phyloP scores from a whole-genome alignment of 2,797 vertebrate genomes.

The Rhinoraja longicauda region DNA sequence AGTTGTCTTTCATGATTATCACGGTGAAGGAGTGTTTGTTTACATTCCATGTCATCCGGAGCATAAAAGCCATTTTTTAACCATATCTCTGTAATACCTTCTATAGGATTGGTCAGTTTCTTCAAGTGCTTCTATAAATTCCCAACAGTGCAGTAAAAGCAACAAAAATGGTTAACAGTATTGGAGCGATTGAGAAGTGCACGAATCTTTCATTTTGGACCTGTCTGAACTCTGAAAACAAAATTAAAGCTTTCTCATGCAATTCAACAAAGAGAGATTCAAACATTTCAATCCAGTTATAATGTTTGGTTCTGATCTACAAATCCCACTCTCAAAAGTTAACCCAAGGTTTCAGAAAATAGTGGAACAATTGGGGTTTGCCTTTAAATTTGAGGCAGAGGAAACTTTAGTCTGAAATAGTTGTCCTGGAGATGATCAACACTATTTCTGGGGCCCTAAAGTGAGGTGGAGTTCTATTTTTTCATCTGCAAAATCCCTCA shows the following conservation, averaged over 20 bases:
- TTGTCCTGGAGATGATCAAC: neutral
- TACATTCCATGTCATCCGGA: neutral
- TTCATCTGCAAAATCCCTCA: neutral
- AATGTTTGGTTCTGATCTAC: neutral
- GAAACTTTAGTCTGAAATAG: neutral
- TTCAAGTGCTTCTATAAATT: neutral
- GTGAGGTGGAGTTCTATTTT: neutral
- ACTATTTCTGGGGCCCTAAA: neutral
- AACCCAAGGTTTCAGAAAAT: neutral
- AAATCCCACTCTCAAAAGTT: neutral
- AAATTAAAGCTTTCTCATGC: neutral
- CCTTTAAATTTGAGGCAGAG: neutral
- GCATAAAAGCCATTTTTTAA: neutral
- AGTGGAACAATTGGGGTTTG: neutral
- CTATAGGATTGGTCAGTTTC: neutral
- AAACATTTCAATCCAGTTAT: neutral
- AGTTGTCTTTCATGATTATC: neutral
- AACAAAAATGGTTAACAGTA: neutral
- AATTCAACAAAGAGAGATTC: neutral
- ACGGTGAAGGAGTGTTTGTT: neutral
- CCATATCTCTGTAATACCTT: neutral
- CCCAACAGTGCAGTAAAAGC: neutral
- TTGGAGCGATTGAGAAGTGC: neutral
- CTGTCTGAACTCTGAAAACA: neutral
- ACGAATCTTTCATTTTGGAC: neutral